These are phyloP conservation scores for Maniola jurtina DNA, from an alignment of 1,140 invertebrate species.

Conservation along the genomic window DNA sequence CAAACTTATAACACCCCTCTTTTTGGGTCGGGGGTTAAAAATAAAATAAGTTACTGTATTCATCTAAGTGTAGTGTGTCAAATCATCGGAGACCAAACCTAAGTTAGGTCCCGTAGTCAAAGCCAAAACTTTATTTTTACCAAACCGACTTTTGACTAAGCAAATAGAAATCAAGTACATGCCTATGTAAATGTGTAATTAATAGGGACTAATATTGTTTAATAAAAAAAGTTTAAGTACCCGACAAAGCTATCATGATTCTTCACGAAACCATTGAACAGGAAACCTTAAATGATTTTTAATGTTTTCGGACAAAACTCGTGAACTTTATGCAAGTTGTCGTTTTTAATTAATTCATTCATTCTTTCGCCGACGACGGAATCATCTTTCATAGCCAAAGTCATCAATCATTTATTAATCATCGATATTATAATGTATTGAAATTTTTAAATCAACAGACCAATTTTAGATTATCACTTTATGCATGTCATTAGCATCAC, in stretches of 20 bases:
- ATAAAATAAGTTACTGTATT: too few species aligned
- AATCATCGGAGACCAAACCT: too few species aligned
- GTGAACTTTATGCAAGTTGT: slow-evolving; percentile 16
- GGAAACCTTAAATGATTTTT: neutral
- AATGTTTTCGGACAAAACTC: neutral
- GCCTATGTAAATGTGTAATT: too few species aligned
- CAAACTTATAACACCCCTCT: too few species aligned
- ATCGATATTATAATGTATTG: neutral
- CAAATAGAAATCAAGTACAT: too few species aligned
- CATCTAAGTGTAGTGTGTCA: too few species aligned
- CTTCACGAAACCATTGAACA: neutral
- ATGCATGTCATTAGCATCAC: neutral
- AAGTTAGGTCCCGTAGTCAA: too few species aligned
- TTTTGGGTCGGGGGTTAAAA: too few species aligned
- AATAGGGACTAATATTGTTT: too few species aligned
- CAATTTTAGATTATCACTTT: neutral
- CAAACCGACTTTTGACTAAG: too few species aligned
- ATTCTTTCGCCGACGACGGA: neutral
- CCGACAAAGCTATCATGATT: neutral
- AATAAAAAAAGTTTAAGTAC: neutral
- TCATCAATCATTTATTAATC: slow-evolving; percentile 9
- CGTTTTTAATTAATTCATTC: slow-evolving; percentile 15
- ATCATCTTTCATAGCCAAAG: neutral
- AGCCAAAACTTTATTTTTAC: too few species aligned
- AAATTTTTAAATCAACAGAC: slow-evolving; percentile 8